Base-by-base conservation (phyloP, 2,888 invertebrate genomes). In the Archips crataeganus region DNA sequence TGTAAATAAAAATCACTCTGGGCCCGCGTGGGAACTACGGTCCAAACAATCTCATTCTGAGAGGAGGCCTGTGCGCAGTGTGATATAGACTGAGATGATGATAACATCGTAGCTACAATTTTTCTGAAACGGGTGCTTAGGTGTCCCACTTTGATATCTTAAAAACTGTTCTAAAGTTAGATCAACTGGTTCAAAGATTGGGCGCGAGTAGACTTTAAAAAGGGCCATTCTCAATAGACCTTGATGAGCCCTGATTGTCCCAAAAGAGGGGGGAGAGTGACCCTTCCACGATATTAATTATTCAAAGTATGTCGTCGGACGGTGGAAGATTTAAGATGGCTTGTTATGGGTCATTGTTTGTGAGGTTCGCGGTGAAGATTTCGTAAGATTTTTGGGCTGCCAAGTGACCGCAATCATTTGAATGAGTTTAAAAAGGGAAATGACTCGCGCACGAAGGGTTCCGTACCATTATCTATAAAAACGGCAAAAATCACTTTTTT, bases 241-340 rank as follows among this genome's bases (percentile, higher is more conserved):
- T 87, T 93, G 92, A 93, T 93, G 90, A 88, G 87, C 82, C 80
- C 82, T 86, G 89, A 91, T 90, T 90, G 88, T 80, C 76, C 74
- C 75, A 78, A 49, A 49, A 34, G 71, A 77, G 77, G 75, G 79
- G 84, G 80, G 77, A 78, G 76, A 82, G 80, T 92, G 93, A 92
- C 93, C 94, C 90, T 89, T 86, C 87, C 76, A 83, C 81, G 64
- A 79, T 81, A 92, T 93, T 93, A 92, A 93, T 93, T 92, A 94
- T 94, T 93, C 93, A 90, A 88, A 90, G 87, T 89, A 86, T 86
- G 92, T 91, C 88, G 83, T 79, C 80, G 76, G 63, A 61, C 79
- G 75, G 76, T 78, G 82, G 82, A 84, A 83, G 83, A 83, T 80
- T 78, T 79, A 79, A 82, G 80, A 77, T 78, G 75, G 74, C 85